Percentiles rank a stretch among this genome's conserved stretches.
These are phyloP conservation scores for Chelonoidis abingdonii DNA, from an alignment of 2,113 vertebrate genomes.

Conservation along the genomic window DNA sequence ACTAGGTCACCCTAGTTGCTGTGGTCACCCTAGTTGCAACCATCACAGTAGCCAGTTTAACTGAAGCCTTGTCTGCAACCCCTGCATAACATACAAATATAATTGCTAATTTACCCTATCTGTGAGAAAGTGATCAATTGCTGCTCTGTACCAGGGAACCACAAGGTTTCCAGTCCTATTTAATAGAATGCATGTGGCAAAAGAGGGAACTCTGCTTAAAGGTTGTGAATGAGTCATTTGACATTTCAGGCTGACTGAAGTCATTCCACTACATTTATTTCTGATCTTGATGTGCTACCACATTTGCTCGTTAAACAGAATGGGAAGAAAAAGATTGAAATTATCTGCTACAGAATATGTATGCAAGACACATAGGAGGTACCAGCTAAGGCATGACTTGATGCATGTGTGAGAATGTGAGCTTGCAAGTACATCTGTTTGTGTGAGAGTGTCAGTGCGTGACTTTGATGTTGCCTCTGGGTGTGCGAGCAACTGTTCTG, in stretches of 20 bases:
- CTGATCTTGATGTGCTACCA: slow-evolving; percentile 71
- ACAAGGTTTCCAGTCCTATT: slow-evolving; percentile 22
- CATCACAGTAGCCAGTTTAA: background rate
- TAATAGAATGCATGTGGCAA: slow-evolving; percentile 61
- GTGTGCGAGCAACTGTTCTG: background rate
- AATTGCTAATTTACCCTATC: background rate
- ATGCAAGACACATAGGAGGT: background rate
- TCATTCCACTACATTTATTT: slow-evolving; percentile 76
- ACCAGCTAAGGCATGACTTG: no score
- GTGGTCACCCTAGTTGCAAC: background rate
- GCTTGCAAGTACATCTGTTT: background rate
- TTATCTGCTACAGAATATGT: background rate
- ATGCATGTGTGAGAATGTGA: background rate
- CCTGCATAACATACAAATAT: background rate
- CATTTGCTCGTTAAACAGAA: slow-evolving; percentile 55
- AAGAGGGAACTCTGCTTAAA: slow-evolving; percentile 63
- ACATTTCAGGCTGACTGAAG: slow-evolving; percentile 80
- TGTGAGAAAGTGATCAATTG: background rate
- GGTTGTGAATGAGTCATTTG: slow-evolving; percentile 78
- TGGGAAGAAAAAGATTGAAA: slow-evolving; percentile 48
- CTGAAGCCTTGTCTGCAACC: background rate
- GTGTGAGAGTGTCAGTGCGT: background rate
- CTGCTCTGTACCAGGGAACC: slow-evolving; percentile 22
- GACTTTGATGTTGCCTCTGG: background rate
- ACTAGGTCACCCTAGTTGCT: no score